Evolutionary conservation across 2,888 invertebrate genomes (phyloP), one percentile per base, ranked within the genome.

Genomic region (Pycnomerus fuliginosus): DNA sequence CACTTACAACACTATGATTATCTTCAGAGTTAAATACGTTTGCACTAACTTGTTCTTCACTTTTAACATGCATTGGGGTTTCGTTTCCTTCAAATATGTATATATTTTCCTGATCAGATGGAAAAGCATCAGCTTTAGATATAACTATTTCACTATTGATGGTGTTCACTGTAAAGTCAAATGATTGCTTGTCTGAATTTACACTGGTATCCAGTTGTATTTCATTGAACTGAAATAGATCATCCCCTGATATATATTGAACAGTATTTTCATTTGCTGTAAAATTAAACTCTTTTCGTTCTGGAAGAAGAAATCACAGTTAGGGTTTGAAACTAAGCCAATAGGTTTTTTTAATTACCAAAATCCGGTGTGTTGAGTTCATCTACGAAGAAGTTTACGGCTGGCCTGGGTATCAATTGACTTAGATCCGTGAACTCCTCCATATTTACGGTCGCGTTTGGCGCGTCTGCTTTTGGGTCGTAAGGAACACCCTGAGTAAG

Each of bases 341-440:
- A 46, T 48, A 48, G 27, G 42, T 39, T 41, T 28, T 32, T 16
- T 12, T 12, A 56, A 61, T 64, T 59, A 70, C 70, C 69, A 52
- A 67, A 64, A 52, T 62, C 57, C 12, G 70, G 69, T 22, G 69
- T 69, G 53, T 65, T 65, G 36, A 70, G 60, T 65, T 71, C 71
- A 71, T 71, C 69, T 65, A 56, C 56, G n/a, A n/a, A 62, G 47
- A 58, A 57, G 47, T 63, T 56, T 20, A 42, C 54, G 70, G 69
- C 73, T 54, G 70, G 69, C 73, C 71, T 69, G 68, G 70, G 74
- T 71, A 73, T 73, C 70, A 71, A 75, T 67, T 68, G 72, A 67
- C 71, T 75, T 72, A 85, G 77, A 74, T 84, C 84, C 77, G 82
- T 81, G 76, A 83, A 85, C 74, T 81, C 79, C 73, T 85, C 85